A percentile compares a stretch with the other conserved stretches of the same genome.
Evolutionary conservation across 2,113 vertebrate genomes (phyloP).

Genomic region (Plotosus lineatus): DNA sequence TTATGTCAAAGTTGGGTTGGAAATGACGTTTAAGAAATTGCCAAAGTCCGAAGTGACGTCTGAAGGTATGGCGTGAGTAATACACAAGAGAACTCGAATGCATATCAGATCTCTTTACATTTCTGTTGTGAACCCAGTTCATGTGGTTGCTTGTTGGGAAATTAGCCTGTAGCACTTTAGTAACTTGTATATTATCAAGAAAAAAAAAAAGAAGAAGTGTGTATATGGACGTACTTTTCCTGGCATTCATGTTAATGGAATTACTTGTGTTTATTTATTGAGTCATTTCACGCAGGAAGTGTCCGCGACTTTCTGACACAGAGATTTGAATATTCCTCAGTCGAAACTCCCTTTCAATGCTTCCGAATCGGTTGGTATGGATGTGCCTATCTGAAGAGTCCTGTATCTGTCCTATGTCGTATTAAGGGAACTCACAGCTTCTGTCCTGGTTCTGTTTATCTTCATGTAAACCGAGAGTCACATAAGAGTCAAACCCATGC

Average conservation of each 20-base stretch:
- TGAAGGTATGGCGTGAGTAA: conserved; percentile 27
- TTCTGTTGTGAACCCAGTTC: conserved; percentile 53
- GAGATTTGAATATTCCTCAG: conserved; percentile 54
- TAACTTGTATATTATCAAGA: conserved; percentile 51
- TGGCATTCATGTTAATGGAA: conserved; percentile 23
- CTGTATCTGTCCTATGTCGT: conserved; percentile 49
- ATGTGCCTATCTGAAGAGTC: conserved; percentile 71
- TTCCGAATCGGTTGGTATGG: conserved; percentile 70
- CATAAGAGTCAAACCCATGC: background rate
- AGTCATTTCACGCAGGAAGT: conserved; percentile 42
- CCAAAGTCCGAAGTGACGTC: conserved; percentile 66
- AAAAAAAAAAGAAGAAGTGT: conserved; percentile 6
- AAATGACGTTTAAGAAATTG: conserved; percentile 53
- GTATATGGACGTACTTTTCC: conserved; percentile 6
- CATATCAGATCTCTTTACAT: conserved; percentile 37
- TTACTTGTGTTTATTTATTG: conserved; percentile 45
- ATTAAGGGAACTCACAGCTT: conserved; percentile 14
- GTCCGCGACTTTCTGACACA: conserved; percentile 49
- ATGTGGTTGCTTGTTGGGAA: conserved; percentile 46
- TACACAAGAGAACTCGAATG: conserved; percentile 45
- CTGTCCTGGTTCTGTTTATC: conserved; percentile 8
- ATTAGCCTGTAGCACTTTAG: conserved; percentile 73
- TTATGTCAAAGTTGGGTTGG: conserved; percentile 42
- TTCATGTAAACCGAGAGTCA: conserved; percentile 6
- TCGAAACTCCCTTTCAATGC: conserved; percentile 64